Percentiles rank a stretch among this genome's conserved stretches.
Evolutionary conservation across 2,888 invertebrate genomes (phyloP).

Genomic region (Stenoptilia bipunctidactyla): DNA sequence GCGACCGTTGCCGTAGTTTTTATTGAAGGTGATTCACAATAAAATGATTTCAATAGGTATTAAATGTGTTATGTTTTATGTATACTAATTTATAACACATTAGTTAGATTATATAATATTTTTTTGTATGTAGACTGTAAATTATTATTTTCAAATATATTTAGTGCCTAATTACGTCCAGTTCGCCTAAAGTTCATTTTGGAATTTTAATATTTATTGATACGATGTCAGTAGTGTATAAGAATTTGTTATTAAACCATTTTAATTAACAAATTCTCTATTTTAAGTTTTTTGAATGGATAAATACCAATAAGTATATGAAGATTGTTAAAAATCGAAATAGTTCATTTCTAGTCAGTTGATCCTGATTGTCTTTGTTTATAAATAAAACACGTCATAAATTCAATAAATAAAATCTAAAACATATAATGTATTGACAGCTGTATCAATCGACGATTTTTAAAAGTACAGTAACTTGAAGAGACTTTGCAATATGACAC

Average conservation of each 20-base stretch:
- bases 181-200: conserved; percentile 44
- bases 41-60: conserved; percentile 60
- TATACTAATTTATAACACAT: not conserved
- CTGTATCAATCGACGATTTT: no score
- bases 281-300: conserved; percentile 38
- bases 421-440: no score
- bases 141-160: conserved; percentile 52
- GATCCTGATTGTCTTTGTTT: conserved; percentile 59
- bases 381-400: conserved; percentile 16
- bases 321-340: conserved; percentile 41
- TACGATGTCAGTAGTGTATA: conserved; percentile 59
- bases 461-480: no score
- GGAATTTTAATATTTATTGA: conserved; percentile 61
- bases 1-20: conserved; percentile 56
- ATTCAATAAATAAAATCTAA: not conserved
- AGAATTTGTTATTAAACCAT: no score
- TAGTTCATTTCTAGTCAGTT: conserved; percentile 63
- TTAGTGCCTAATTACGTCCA: conserved; percentile 63
- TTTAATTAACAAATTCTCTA: no score
- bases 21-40: conserved; percentile 47
- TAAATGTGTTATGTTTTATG: conserved; percentile 16
- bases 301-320: conserved; percentile 39
- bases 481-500: no score
- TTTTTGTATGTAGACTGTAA: conserved; percentile 57
- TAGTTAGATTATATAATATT: conserved; percentile 1